phyloP scores from a whole-genome alignment of 1,140 invertebrate species.

The Aphis gossypii region DNA sequence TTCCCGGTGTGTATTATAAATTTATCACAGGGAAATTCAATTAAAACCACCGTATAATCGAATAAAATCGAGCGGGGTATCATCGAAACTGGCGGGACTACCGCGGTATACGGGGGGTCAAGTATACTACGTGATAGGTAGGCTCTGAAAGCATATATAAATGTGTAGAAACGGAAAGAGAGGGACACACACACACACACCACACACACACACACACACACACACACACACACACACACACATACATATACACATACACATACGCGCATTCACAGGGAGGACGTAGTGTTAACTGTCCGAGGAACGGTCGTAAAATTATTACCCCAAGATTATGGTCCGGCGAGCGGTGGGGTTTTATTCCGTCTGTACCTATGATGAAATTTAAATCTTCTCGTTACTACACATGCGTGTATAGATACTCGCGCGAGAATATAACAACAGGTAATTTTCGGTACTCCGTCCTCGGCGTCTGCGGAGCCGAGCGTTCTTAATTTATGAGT shows the following conservation, averaged over 20 bases:
- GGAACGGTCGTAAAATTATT: slow-evolving; percentile 37
- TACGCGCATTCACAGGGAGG: background rate
- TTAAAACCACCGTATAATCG: slow-evolving; percentile 54
- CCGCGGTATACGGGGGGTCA: background rate
- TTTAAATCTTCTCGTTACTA: slow-evolving; percentile 44
- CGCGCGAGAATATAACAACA: background rate
- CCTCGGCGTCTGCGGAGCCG: background rate
- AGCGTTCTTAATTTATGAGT: slow-evolving; percentile 47
- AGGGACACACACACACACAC: too few relatives aligned
- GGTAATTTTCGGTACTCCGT: background rate
- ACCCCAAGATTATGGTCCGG: background rate
- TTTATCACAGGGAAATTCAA: slow-evolving; percentile 56
- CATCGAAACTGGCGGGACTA: background rate
- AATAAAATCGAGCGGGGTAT: slow-evolving; percentile 43
- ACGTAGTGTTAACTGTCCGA: background rate
- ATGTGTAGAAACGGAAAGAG: background rate
- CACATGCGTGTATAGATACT: background rate
- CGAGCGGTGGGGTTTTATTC: background rate
- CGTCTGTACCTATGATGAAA: slow-evolving; percentile 35
- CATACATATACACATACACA: too few relatives aligned
- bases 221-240: too few relatives aligned
- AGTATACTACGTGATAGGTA: background rate
- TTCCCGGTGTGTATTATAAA: slow-evolving; percentile 40
- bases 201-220: too few relatives aligned
- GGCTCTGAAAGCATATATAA: background rate